Evolutionary conservation across 1,140 invertebrate genomes (phyloP), one percentile per base, ranked within the genome.

Genomic region (Teleogryllus occipitalis): DNA sequence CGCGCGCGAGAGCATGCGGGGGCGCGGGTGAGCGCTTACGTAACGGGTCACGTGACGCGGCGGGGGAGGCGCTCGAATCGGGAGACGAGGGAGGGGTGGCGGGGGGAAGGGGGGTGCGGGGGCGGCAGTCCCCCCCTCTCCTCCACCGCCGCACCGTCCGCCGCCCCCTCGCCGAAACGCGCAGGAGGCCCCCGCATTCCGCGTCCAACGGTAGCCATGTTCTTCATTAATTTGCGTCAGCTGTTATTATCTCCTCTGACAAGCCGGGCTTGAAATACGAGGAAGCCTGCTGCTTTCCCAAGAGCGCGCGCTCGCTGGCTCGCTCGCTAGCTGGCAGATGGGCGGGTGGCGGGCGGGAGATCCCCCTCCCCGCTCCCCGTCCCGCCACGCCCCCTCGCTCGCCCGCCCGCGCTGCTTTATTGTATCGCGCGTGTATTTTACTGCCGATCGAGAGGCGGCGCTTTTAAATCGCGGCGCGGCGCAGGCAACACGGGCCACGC

Each of bases 191-290:
- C 8, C 54, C 10, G 54, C 54, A 65, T 65, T 65, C 54, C 54
- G 54, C 54, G 54, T 18, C 54, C 54, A 65, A 65, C 54, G 54
- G 54, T 65, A 65, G 54, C 54, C 54, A 65, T 65, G 54, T 65
- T 65, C 54, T 65, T 65, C 54, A 65, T 65, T 65, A 65, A 65
- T 65, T 65, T 65, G 54, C 54, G 54, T 65, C 54, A 65, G 54
- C 54, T 65, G 54, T 65, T 65, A 65, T 65, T 65, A 65, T 65
- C 54, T 65, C 54, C 54, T 18, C 54, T 65, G 54, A 65, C 54
- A 65, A 65, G 54, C 54, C 10, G 54, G 54, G 54, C 18, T 18
- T 65, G 54, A 65, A 65, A 65, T 65, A 65, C 54, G 54, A 65
- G 54, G 54, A 65, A 65, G 54, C 54, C 54, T 18, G 54, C 54